These are phyloP conservation scores for Brevimyrus niger DNA, from an alignment of 2,113 vertebrate species.

Conservation along the genomic window DNA sequence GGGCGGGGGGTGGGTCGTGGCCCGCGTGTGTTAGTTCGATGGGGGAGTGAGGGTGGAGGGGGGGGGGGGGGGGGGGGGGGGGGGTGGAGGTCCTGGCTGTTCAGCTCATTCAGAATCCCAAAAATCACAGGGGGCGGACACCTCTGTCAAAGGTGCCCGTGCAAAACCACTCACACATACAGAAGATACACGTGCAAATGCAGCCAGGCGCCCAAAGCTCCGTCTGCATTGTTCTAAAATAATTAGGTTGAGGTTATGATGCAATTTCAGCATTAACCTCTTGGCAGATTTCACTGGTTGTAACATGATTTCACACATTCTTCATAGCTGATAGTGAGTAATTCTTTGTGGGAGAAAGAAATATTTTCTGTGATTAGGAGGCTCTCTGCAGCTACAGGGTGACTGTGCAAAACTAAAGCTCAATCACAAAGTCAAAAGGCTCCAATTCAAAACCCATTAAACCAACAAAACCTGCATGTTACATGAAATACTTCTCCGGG, in stretches of 20 bases:
- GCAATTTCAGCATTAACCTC: background rate
- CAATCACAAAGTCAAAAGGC: background rate
- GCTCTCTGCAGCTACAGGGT: background rate
- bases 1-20: too few species aligned
- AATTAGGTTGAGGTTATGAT: background rate
- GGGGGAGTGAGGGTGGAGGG: too few species aligned
- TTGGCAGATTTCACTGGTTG: background rate
- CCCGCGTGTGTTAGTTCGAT: too few species aligned
- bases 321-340: background rate
- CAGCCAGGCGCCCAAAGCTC: background rate
- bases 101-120: too few species aligned
- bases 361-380: background rate
- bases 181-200: background rate
- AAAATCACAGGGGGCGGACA: background rate
- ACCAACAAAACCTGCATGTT: background rate
- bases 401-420: background rate
- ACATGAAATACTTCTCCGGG: background rate
- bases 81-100: too few species aligned
- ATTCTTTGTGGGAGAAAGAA: slow-evolving; percentile 4
- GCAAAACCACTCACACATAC: background rate
- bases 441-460: background rate
- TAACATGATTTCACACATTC: background rate
- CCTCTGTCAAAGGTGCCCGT: background rate
- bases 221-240: background rate
- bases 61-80: too few species aligned